Conservation (phyloP, 2,797 vertebrate genomes). For the Artibeus lituratus region DNA sequence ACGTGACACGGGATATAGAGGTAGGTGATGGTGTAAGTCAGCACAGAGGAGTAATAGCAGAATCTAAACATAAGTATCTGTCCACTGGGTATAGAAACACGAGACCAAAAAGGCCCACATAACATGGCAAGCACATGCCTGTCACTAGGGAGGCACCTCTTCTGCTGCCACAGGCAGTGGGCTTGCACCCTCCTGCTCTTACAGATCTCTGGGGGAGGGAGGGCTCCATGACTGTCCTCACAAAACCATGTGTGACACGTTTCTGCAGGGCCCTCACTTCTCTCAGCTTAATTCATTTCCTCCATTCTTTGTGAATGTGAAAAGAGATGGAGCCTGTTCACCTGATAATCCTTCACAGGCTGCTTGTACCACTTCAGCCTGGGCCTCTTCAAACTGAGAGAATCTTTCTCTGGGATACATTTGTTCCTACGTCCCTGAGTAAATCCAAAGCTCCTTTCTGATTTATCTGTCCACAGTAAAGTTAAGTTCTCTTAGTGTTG, state of each 20-base stretch:
- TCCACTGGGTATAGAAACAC: background rate
- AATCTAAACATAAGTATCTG: background rate
- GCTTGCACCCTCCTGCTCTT: background rate
- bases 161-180: background rate
- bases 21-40: background rate
- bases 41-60: background rate
- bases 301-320: background rate
- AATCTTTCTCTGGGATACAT: background rate
- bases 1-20: background rate
- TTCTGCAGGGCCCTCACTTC: background rate
- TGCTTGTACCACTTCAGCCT: background rate
- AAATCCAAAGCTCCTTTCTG: slow-evolving; percentile 5
- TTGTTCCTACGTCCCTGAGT: background rate
- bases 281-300: slow-evolving; percentile 8
- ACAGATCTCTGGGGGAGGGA: background rate
- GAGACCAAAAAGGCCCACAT: background rate
- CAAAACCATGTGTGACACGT: background rate
- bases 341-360: background rate
- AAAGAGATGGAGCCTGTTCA: background rate
- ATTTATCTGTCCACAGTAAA: background rate
- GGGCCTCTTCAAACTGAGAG: background rate
- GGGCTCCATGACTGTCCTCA: background rate
- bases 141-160: background rate
- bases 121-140: background rate
- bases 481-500: background rate